Base-by-base conservation (phyloP, 2,888 invertebrate genomes). In the Himalopsyche anomala region DNA sequence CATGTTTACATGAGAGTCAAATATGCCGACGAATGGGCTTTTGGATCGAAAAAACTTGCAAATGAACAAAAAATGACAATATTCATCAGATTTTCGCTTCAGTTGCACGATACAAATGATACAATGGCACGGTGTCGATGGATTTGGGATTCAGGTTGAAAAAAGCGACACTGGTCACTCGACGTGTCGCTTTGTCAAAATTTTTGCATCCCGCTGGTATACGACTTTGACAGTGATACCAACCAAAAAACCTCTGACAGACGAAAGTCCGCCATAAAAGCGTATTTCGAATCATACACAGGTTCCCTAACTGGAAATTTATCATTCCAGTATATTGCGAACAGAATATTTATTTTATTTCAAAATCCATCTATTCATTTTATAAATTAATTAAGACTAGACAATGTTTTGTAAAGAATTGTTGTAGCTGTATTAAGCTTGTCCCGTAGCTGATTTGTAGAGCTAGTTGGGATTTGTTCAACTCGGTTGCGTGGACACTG, bases 101-200 rank as follows among this genome's bases (percentile, higher is more conserved):
- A 62, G 62, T 62, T 62, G 19, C 4, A 9, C 19, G 19, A 1
- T 28, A 28, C n/a, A 28, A 28, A 28, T 28, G 28, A 62, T 19
- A 83, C 83, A 83, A 83, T 28, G 69, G 40, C 28, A 83, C 11
- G 40, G 40, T 8, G 19, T 36, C 84, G 86, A 86, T 82, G 36
- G 84, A 86, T 84, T 84, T 84, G 84, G 81, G 82, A 62, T 54
- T 19, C 40, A 19, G 42, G 62, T n/a, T 28, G 62, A 62, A 62
- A 62, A 19, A 62, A n/a, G 6, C 45, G 80, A 51, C 51, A 51
- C 62, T 62, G 62, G 79, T 38, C 85, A 40, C 40, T 42, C 28
- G 45, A 55, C 56, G 85, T 82, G 85, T 83, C 82, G 85, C 85
- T 85, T 85, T 83, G 85, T 82, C 79, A 80, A 17, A 38, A 28